Evolutionary conservation across 2,113 vertebrate species (phyloP).

Genomic region (Synodontis membranacea): DNA sequence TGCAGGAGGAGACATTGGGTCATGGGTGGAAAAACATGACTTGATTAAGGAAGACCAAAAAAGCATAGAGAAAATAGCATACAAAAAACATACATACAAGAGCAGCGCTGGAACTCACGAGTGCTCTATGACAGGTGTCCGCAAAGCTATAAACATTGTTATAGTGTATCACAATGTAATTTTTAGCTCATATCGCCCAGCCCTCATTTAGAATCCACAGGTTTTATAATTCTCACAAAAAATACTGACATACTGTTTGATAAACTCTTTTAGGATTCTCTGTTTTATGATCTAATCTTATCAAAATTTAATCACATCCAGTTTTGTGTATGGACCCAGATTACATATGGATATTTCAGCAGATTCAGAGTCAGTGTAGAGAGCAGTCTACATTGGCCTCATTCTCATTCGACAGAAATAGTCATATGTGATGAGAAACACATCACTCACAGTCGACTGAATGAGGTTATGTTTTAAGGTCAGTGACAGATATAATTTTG

Average conservation of each 20-base stretch:
- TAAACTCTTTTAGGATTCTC: background rate
- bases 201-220: background rate
- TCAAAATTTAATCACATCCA: background rate
- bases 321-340: background rate
- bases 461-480: conserved; percentile 51
- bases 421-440: conserved; percentile 38
- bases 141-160: too few species aligned
- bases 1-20: too few species aligned
- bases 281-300: too few species aligned
- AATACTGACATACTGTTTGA: background rate
- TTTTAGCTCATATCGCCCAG: too few species aligned
- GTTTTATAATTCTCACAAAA: background rate
- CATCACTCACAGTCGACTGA: conserved; percentile 53
- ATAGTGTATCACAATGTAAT: too few species aligned
- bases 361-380: conserved; percentile 16
- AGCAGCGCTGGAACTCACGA: too few species aligned
- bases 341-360: background rate
- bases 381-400: conserved; percentile 39
- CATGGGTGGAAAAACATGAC: too few species aligned
- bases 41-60: too few species aligned
- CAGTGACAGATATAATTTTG: conserved; percentile 27
- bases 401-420: conserved; percentile 53
- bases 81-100: too few species aligned
- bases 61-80: too few species aligned
- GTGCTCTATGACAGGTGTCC: too few species aligned